Percentiles rank a stretch among this genome's conserved stretches.
Evolutionary conservation across 2,113 vertebrate species (phyloP).

Genomic region (Glaucidium brasilianum): DNA sequence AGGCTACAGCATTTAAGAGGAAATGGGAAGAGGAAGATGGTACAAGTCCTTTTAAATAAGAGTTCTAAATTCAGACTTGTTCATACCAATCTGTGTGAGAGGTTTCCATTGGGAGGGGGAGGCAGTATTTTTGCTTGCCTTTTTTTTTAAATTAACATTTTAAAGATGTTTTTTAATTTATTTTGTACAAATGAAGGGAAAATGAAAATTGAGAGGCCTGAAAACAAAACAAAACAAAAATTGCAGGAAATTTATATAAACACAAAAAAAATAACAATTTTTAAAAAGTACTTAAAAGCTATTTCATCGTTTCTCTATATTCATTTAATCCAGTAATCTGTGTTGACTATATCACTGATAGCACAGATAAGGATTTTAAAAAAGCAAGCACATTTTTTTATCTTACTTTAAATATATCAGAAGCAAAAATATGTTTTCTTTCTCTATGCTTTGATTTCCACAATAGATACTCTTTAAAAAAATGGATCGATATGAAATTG

Average conservation of each 20-base stretch:
- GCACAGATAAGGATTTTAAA: neutral
- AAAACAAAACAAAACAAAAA: neutral
- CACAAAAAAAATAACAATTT: neutral
- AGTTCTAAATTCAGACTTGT: neutral
- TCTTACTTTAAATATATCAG: neutral
- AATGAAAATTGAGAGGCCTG: neutral
- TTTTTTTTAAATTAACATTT: neutral
- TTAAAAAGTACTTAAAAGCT: neutral
- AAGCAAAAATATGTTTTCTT: neutral
- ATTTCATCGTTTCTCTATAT: neutral
- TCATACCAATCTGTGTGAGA: neutral
- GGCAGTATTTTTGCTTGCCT: neutral
- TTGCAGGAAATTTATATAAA: neutral
- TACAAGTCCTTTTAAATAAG: neutral
- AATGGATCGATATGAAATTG: neutral
- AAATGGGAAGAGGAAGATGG: neutral
- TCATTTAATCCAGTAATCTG: neutral
- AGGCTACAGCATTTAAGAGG: neutral
- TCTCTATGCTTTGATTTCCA: neutral
- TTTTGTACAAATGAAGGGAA: neutral
- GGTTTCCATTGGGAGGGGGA: neutral
- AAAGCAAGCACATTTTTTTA: neutral
- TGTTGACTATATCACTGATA: neutral
- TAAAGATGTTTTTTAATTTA: neutral
- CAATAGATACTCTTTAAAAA: neutral